Conservation (phyloP, 1,140 invertebrate species). For the Zaprionus camerounensis region DNA sequence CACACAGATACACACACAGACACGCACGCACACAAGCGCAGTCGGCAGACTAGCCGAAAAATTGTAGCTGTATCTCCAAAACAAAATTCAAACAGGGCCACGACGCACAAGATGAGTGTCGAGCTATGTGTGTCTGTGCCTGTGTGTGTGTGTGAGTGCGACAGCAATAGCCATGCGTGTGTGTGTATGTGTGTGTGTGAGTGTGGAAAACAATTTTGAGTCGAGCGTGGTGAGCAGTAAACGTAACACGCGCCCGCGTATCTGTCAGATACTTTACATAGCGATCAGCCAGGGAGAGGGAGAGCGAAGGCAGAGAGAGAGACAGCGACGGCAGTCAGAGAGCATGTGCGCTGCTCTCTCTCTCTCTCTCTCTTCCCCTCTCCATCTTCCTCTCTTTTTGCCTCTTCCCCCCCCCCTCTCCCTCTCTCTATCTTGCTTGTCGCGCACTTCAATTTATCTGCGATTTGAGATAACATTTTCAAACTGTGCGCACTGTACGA, state of each 20-base stretch:
- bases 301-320: constrained; percentile 2
- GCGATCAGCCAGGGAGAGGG: constrained; percentile 46
- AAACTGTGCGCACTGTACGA: constrained; percentile 41
- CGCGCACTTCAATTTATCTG: constrained; percentile 40
- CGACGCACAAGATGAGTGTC: constrained; percentile 30
- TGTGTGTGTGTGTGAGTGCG: constrained; percentile 18
- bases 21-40: neutral
- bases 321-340: neutral
- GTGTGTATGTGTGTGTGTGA: constrained; percentile 36
- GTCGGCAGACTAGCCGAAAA: constrained; percentile 53
- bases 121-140: constrained; percentile 19
- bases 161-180: constrained; percentile 18
- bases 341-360: constrained; percentile 6
- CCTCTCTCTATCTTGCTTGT: neutral
- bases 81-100: constrained; percentile 48
- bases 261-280: constrained; percentile 69
- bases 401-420: neutral
- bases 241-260: constrained; percentile 53
- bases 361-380: neutral
- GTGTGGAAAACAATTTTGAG: constrained; percentile 62
- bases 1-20: neutral
- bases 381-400: neutral
- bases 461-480: constrained; percentile 44
- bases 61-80: constrained; percentile 72
- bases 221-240: constrained; percentile 40